phyloP scores from a whole-genome alignment of 2,797 vertebrate genomes.

The Ceyx erithaca region DNA sequence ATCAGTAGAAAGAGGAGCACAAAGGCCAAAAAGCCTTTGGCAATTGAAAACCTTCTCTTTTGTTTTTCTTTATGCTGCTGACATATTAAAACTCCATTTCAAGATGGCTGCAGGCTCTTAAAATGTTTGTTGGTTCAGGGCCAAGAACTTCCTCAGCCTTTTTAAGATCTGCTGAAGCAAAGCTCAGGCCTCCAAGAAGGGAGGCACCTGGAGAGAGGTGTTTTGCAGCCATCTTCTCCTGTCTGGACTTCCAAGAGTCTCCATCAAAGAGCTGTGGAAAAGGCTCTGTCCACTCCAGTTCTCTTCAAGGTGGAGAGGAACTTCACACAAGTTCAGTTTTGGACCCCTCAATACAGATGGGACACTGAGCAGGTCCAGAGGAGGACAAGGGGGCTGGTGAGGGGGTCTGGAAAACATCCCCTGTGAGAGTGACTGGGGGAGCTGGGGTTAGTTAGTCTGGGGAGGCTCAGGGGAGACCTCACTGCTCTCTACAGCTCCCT shows the following conservation, averaged over 20 bases:
- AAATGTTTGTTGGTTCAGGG: neutral
- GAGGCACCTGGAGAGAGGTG: neutral
- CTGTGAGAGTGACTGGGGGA: too few species aligned
- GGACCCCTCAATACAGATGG: too few species aligned
- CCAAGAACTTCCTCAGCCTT: conserved; percentile 39
- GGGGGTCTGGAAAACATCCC: too few species aligned
- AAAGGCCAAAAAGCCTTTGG: neutral
- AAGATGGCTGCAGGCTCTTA: conserved; percentile 45
- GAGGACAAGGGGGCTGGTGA: too few species aligned
- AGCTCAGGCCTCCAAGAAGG: neutral
- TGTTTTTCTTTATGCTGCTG: neutral
- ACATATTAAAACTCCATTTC: conserved; percentile 12
- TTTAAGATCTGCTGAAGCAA: conserved; percentile 32
- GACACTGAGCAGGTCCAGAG: too few species aligned
- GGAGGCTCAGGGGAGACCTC: too few species aligned
- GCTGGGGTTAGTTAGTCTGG: too few species aligned
- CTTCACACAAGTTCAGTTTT: neutral
- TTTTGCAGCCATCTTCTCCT: neutral
- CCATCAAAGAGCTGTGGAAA: neutral
- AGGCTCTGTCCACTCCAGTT: rapidly evolving
- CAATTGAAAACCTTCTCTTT: neutral
- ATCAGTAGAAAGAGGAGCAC: neutral
- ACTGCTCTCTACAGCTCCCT: too few species aligned
- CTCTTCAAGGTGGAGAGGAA: neutral
- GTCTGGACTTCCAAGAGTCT: neutral